A percentile compares a stretch with the other conserved stretches of the same genome.
These are phyloP conservation scores for Drosophila neonasuta DNA, from an alignment of 2,888 invertebrate genomes.

Conservation along the genomic window DNA sequence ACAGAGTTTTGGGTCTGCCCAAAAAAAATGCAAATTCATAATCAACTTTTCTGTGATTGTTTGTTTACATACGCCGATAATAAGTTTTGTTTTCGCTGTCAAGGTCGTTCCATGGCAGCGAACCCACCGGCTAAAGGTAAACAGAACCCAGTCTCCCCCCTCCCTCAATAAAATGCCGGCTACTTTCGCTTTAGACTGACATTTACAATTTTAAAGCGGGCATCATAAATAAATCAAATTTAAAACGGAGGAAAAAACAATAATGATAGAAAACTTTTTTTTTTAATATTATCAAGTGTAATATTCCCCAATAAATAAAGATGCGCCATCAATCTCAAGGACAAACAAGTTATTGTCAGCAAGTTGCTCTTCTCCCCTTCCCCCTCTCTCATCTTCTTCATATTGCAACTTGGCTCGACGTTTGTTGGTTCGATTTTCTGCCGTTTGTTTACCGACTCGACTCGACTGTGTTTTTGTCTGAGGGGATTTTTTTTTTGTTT, in stretches of 20 bases:
- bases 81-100: slow-evolving; percentile 57
- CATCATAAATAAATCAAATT: neutral
- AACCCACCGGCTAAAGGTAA: slow-evolving; percentile 17
- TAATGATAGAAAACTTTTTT: neutral
- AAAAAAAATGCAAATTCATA: slow-evolving; percentile 65
- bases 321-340: slow-evolving; percentile 10
- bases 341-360: slow-evolving; percentile 14
- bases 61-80: slow-evolving; percentile 50
- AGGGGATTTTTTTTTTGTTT: slow-evolving; percentile 15
- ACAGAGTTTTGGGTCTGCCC: slow-evolving; percentile 16
- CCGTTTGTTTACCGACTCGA: slow-evolving; percentile 38
- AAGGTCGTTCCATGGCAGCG: slow-evolving; percentile 61
- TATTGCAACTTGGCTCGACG: slow-evolving; percentile 32
- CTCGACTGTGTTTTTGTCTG: neutral
- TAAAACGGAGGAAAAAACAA: too few species aligned
- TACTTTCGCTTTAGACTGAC: slow-evolving; percentile 4
- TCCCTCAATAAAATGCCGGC: neutral
- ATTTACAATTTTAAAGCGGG: slow-evolving; percentile 3
- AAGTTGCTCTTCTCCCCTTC: neutral
- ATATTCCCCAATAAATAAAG: neutral
- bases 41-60: slow-evolving; percentile 54
- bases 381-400: neutral
- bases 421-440: slow-evolving; percentile 70
- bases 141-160: slow-evolving; percentile 6
- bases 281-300: neutral